Conservation (phyloP, 1,140 invertebrate genomes). For the Scaptomyza graminum region DNA sequence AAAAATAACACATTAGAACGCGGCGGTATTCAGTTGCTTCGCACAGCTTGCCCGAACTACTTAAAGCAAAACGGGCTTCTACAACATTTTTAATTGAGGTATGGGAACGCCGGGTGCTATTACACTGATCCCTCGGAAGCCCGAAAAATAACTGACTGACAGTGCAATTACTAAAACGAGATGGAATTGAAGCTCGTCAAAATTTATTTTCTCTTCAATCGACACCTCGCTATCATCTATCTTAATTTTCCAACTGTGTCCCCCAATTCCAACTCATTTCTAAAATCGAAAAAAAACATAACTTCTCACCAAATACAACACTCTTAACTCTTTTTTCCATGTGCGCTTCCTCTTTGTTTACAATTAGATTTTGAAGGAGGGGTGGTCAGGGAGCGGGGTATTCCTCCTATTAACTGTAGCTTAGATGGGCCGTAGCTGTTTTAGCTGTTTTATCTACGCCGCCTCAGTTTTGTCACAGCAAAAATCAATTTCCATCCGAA, state of each 20-base stretch:
- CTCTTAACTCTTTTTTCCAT: not conserved
- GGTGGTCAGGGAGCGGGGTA: not conserved
- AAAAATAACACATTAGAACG: constrained; percentile 4
- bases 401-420: constrained; percentile 2
- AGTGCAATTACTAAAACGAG: not conserved
- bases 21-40: constrained; percentile 1
- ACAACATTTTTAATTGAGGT: constrained; percentile 27
- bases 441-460: constrained; percentile 37
- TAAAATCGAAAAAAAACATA: not conserved
- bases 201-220: not conserved
- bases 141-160: too few species aligned
- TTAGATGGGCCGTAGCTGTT: not conserved
- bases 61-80: not conserved
- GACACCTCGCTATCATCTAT: not conserved
- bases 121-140: too few species aligned
- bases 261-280: not conserved
- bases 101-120: not conserved
- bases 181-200: too few species aligned
- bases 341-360: not conserved
- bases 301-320: not conserved
- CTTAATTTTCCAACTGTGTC: not conserved
- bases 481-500: constrained; percentile 77
- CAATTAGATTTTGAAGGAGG: not conserved
- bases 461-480: constrained; percentile 65
- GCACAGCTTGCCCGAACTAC: constrained; percentile 1